These are phyloP conservation scores for Actinopyga echinites DNA, from an alignment of 53 echinoderm and acorn worm genomes.

Conservation along the genomic window DNA sequence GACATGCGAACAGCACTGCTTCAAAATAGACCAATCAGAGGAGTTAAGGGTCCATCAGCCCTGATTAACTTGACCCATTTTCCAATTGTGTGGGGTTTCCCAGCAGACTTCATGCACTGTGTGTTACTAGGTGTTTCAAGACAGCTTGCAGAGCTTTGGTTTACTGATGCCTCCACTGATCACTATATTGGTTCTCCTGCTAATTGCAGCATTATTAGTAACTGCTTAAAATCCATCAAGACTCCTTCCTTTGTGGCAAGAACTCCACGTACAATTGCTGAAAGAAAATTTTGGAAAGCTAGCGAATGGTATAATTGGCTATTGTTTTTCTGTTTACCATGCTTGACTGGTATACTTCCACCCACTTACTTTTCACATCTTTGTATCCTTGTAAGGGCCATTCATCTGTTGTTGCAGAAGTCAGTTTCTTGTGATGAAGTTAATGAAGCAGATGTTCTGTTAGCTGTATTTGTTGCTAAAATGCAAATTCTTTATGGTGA, in stretches of 20 bases:
- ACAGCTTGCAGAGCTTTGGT: conserved; percentile 55
- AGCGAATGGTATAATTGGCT: conserved; percentile 46
- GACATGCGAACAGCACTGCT: conserved; percentile 42
- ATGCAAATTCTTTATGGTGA: conserved; percentile 18
- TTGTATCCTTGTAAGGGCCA: too few species aligned
- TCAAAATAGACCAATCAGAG: conserved; percentile 39
- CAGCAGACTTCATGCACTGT: conserved; percentile 59
- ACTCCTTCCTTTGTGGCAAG: not conserved
- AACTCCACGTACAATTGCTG: not conserved
- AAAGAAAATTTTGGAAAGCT: conserved; percentile 46
- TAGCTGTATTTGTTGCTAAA: not conserved
- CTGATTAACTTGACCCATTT: conserved; percentile 41
- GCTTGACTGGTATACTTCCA: conserved; percentile 43
- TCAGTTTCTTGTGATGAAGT: not conserved
- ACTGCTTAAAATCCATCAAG: not conserved
- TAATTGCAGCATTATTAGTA: not conserved
- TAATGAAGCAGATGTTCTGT: not conserved
- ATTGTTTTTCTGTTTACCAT: conserved; percentile 38
- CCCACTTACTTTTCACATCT: too few species aligned
- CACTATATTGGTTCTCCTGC: conserved; percentile 46
- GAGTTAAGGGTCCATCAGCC: conserved; percentile 45
- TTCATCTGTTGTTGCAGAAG: not conserved
- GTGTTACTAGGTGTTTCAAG: conserved; percentile 45
- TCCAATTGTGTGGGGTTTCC: conserved; percentile 46
- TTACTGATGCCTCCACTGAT: conserved; percentile 13